Evolutionary conservation across 2,888 invertebrate species (phyloP).

Genomic region (Corythucha ciliata): DNA sequence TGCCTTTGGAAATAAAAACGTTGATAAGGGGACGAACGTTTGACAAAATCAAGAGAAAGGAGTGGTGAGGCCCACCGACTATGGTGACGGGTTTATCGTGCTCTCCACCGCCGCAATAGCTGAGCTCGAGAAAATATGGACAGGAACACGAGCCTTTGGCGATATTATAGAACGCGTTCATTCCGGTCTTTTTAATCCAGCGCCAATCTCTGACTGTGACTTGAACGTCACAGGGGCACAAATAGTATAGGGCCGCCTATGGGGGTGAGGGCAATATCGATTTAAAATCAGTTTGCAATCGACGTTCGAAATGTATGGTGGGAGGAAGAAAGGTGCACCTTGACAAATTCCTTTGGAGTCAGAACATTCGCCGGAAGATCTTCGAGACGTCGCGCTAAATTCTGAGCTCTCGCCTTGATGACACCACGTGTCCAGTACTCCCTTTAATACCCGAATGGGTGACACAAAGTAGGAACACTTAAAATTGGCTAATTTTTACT

Average conservation of each 20-base stretch:
- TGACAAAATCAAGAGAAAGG: neutral
- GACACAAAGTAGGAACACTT: neutral
- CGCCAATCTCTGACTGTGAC: conserved; percentile 22
- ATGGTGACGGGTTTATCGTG: conserved; percentile 18
- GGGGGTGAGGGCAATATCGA: neutral
- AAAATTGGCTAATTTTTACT: conserved; percentile 1
- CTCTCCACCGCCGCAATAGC: conserved; percentile 20
- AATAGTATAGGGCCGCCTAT: conserved; percentile 21
- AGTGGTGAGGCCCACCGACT: conserved; percentile 4
- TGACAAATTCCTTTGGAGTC: conserved; percentile 28
- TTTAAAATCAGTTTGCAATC: too few species aligned
- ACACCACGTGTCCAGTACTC: conserved; percentile 23
- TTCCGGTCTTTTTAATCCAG: conserved; percentile 22
- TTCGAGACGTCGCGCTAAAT: conserved; percentile 22
- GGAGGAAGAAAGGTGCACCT: conserved; percentile 14
- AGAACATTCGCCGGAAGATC: conserved; percentile 27
- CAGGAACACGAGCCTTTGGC: conserved; percentile 23
- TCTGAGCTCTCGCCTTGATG: conserved; percentile 25
- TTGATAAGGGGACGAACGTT: neutral
- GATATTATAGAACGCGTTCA: conserved; percentile 23
- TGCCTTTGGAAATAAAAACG: conserved; percentile 35
- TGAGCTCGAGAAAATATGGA: conserved; percentile 20
- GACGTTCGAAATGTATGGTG: neutral
- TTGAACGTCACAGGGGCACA: conserved; percentile 21
- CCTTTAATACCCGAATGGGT: too few species aligned